These are phyloP conservation scores for Acanthosepion lycidas DNA, from an alignment of 2,888 invertebrate species.

Conservation along the genomic window DNA sequence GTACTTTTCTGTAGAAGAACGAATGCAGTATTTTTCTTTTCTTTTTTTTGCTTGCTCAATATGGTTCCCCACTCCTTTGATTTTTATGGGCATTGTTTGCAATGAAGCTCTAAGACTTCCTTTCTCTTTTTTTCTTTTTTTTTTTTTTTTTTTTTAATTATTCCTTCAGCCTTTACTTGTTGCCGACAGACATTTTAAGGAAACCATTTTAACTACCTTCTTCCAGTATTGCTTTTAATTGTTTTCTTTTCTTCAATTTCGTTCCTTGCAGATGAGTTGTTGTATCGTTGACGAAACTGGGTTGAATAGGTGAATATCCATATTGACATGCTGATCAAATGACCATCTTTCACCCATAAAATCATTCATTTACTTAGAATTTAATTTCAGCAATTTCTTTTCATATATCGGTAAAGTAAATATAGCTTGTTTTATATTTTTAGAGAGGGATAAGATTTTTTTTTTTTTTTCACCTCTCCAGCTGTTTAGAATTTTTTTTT, in stretches of 20 bases:
- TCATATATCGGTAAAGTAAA: background rate
- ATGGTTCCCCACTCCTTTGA: background rate
- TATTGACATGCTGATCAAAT: background rate
- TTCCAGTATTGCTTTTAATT: too few species aligned
- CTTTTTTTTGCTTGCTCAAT: background rate
- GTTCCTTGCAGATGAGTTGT: background rate
- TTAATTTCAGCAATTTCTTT: background rate
- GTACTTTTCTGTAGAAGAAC: background rate
- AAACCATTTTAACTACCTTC: background rate
- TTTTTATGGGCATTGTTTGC: background rate
- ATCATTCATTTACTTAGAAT: background rate
- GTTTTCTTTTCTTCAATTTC: background rate
- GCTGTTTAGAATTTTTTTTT: background rate
- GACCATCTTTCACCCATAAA: background rate
- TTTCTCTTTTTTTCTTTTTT: too few species aligned
- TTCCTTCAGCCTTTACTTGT: background rate
- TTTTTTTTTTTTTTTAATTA: too few species aligned
- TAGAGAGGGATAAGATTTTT: background rate
- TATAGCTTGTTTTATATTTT: background rate
- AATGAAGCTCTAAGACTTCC: background rate
- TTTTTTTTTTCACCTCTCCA: background rate
- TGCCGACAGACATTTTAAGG: background rate
- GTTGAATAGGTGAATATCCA: background rate
- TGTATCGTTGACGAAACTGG: background rate
- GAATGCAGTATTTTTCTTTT: too few species aligned